Conservation (phyloP, 2,797 vertebrate genomes). For the Brachymystax lenok region DNA sequence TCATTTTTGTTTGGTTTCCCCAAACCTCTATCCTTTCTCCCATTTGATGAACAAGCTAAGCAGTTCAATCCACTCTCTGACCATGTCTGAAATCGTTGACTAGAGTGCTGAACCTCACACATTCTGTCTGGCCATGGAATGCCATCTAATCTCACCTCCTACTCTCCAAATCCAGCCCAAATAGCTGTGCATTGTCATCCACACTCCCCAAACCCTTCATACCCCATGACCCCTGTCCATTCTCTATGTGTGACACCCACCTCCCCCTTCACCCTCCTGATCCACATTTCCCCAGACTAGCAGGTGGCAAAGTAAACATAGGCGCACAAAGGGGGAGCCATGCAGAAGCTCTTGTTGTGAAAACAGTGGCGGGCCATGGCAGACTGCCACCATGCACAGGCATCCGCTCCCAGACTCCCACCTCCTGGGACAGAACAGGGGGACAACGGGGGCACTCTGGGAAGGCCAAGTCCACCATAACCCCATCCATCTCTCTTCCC, state of each 20-base stretch:
- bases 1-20: neutral
- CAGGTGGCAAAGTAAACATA: slow-evolving; percentile 83
- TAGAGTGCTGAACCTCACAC: slow-evolving; percentile 49
- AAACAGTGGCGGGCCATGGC: slow-evolving; percentile 76
- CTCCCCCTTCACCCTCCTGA: slow-evolving; percentile 43
- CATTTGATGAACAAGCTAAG: neutral
- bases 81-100: neutral
- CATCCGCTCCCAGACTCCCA: slow-evolving; percentile 28
- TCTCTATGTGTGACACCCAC: slow-evolving; percentile 14
- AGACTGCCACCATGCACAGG: slow-evolving; percentile 54
- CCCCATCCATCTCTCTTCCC: slow-evolving; percentile 2
- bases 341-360: slow-evolving; percentile 74
- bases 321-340: slow-evolving; percentile 71
- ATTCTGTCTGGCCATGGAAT: slow-evolving; percentile 63
- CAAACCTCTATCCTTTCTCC: neutral
- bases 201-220: neutral
- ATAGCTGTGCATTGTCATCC: slow-evolving; percentile 47
- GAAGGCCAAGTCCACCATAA: neutral
- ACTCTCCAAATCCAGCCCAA: slow-evolving; percentile 43
- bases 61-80: neutral
- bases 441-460: neutral
- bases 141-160: slow-evolving; percentile 55
- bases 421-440: neutral
- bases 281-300: slow-evolving; percentile 72
- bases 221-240: slow-evolving; percentile 44